phyloP scores from a whole-genome alignment of 1,140 invertebrate genomes.

The Tachypleus tridentatus region DNA sequence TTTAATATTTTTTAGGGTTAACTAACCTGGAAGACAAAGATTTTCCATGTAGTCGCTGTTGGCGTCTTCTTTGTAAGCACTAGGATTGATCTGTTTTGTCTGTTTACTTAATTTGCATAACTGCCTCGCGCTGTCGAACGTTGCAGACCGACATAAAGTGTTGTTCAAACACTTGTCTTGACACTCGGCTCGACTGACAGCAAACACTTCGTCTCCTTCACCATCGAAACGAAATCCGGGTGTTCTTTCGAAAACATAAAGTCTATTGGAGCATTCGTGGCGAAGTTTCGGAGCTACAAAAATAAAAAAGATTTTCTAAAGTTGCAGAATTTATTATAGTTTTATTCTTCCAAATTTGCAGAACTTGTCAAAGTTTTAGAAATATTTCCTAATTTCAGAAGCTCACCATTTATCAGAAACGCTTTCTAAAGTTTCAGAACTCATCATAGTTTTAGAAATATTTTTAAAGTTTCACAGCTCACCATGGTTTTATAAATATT shows the following conservation, averaged over 20 bases:
- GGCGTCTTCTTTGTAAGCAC: slow-evolving; percentile 61
- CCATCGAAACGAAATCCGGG: slow-evolving; percentile 40
- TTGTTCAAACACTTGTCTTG: slow-evolving; percentile 81
- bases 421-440: too few relatives aligned
- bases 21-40: slow-evolving; percentile 69
- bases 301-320: too few relatives aligned
- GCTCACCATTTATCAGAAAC: too few relatives aligned
- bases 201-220: slow-evolving; percentile 36
- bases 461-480: too few relatives aligned
- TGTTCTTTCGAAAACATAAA: slow-evolving; percentile 76
- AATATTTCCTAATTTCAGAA: too few relatives aligned
- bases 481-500: too few relatives aligned
- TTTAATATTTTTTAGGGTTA: neutral
- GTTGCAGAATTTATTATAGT: too few relatives aligned
- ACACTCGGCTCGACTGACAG: slow-evolving; percentile 67
- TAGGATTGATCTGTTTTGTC: slow-evolving; percentile 65
- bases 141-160: slow-evolving; percentile 62
- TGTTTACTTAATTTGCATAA: slow-evolving; percentile 67
- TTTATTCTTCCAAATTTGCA: too few relatives aligned
- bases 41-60: slow-evolving; percentile 83
- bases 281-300: slow-evolving; percentile 45
- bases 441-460: too few relatives aligned
- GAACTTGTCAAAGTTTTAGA: too few relatives aligned
- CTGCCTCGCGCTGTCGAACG: slow-evolving; percentile 57
- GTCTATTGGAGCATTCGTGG: slow-evolving; percentile 67